phyloP scores from a whole-genome alignment of 2,113 vertebrate genomes.

The Camelus dromedarius region DNA sequence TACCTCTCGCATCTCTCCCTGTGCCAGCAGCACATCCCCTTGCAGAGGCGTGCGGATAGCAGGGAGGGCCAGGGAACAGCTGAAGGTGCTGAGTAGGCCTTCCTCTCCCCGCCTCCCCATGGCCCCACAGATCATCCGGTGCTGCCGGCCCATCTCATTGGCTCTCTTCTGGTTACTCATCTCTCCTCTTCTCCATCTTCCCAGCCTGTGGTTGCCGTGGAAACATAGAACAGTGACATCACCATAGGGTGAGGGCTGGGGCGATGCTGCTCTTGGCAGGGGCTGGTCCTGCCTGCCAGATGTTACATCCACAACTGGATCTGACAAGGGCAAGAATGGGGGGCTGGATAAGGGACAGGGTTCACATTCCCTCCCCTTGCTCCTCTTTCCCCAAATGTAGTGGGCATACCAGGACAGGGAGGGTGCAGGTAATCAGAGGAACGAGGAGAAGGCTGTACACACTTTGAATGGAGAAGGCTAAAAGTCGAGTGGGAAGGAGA shows the following conservation, averaged over 20 bases:
- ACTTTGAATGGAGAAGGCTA: not conserved
- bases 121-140: constrained; percentile 69
- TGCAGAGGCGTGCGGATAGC: not conserved
- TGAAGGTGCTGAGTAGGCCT: constrained; percentile 31
- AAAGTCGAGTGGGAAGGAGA: not conserved
- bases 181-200: constrained; percentile 66
- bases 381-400: not conserved
- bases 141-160: constrained; percentile 57
- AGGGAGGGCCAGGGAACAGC: constrained; percentile 46
- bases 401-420: not conserved
- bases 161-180: constrained; percentile 62
- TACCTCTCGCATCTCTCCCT: not conserved
- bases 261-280: constrained; percentile 13
- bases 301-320: constrained; percentile 25
- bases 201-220: constrained; percentile 64
- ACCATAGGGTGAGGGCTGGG: constrained; percentile 4
- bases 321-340: not conserved
- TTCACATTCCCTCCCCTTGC: not conserved
- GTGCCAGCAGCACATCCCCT: not conserved
- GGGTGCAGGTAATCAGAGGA: not conserved
- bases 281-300: constrained; percentile 47
- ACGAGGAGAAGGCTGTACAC: not conserved
- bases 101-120: not conserved
- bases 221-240: constrained; percentile 70
- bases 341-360: not conserved